A percentile compares a stretch with the other conserved stretches of the same genome.
phyloP scores from a whole-genome alignment of 2,888 invertebrate genomes.

The Mythimna ferrago region DNA sequence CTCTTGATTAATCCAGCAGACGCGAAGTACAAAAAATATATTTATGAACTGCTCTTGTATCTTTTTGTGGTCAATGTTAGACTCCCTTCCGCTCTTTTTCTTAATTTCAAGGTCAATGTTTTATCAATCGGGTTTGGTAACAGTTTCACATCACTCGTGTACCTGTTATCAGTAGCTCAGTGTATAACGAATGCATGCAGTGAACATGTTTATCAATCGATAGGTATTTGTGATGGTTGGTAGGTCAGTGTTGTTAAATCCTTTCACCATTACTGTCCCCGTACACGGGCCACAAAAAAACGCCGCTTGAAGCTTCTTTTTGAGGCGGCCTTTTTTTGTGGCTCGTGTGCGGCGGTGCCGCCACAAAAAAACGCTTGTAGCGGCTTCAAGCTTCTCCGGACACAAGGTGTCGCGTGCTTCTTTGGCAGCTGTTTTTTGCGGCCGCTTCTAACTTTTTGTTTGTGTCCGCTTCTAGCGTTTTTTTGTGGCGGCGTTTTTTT shows the following conservation, averaged over 20 bases:
- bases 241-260: background rate
- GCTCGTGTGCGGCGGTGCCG: no score
- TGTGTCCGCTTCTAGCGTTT: no score
- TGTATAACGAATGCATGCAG: background rate
- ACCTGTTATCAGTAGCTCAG: constrained; percentile 10
- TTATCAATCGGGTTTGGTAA: constrained; percentile 39
- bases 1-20: background rate
- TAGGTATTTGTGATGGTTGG: background rate
- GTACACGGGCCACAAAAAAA: no score
- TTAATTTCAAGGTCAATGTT: constrained; percentile 32
- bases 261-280: background rate
- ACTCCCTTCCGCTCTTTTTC: constrained; percentile 27
- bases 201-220: constrained; percentile 17
- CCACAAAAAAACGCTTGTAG: no score
- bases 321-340: no score
- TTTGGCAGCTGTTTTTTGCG: no score
- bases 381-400: no score
- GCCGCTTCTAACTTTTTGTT: no score
- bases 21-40: background rate
- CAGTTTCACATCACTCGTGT: constrained; percentile 19
- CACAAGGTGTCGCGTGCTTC: no score
- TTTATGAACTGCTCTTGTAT: background rate
- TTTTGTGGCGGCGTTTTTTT: no score
- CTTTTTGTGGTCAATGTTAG: background rate
- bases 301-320: no score